These are phyloP conservation scores for Aleiodes testaceus DNA, from an alignment of 2,888 invertebrate species.

Conservation along the genomic window DNA sequence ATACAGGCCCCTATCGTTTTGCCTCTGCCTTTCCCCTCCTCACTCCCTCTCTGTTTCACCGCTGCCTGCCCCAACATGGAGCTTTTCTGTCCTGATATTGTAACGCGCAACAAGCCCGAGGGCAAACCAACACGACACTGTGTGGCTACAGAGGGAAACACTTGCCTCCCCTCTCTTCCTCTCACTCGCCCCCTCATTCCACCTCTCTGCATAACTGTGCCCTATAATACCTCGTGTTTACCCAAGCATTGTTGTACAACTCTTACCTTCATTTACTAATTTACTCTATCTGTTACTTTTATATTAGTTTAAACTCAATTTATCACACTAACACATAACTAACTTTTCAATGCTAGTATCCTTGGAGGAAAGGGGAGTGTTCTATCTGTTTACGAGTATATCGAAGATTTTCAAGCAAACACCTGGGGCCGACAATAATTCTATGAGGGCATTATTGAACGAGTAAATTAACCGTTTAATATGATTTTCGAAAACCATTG, in stretches of 20 bases:
- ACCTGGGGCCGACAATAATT: slow-evolving; percentile 66
- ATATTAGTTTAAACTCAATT: slow-evolving; percentile 19
- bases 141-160: slow-evolving; percentile 22
- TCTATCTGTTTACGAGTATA: slow-evolving; percentile 60
- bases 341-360: too few species aligned
- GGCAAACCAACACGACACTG: slow-evolving; percentile 42
- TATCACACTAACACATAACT: slow-evolving; percentile 12
- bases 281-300: slow-evolving; percentile 11
- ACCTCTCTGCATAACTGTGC: background rate
- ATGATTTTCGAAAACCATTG: slow-evolving; percentile 49
- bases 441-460: slow-evolving; percentile 60
- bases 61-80: slow-evolving; percentile 22
- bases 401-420: slow-evolving; percentile 64
- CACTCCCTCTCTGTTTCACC: background rate
- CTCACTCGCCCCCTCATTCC: slow-evolving; percentile 17
- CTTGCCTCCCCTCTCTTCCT: slow-evolving; percentile 24
- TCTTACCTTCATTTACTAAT: slow-evolving; percentile 13
- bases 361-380: too few species aligned
- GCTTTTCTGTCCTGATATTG: slow-evolving; percentile 48
- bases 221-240: slow-evolving; percentile 27
- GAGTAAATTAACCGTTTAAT: slow-evolving; percentile 66
- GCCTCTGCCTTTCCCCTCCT: background rate
- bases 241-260: slow-evolving; percentile 33
- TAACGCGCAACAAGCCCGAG: slow-evolving; percentile 50
- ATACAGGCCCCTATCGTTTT: slow-evolving; percentile 57